Percentiles rank a stretch among this genome's conserved stretches.
Conservation (phyloP, 1,140 invertebrate genomes). For the Leucophenga varia region DNA sequence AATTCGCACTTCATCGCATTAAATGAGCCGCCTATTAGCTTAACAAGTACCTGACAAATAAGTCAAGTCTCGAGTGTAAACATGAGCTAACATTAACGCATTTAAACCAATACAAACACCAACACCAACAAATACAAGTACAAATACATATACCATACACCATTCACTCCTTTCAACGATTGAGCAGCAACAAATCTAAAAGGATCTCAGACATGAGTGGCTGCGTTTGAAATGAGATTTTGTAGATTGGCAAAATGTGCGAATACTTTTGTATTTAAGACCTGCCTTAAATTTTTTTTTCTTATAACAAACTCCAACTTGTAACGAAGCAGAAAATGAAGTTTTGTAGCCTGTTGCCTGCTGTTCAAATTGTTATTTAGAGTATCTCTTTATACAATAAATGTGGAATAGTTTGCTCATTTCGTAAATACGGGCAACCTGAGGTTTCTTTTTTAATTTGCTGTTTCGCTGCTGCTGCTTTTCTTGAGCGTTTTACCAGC, state of each 20-base stretch:
- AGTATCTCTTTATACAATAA: too few species aligned
- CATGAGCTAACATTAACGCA: slow-evolving; percentile 46
- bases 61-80: slow-evolving; percentile 49
- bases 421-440: slow-evolving; percentile 51
- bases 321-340: neutral
- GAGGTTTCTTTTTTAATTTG: slow-evolving; percentile 53
- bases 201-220: neutral
- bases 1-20: slow-evolving; percentile 48
- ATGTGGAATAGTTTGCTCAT: slow-evolving; percentile 35
- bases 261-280: too few species aligned
- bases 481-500: too few species aligned
- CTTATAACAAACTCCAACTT: slow-evolving; percentile 12
- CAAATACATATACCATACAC: slow-evolving; percentile 4
- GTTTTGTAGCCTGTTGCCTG: too few species aligned
- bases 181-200: slow-evolving; percentile 1
- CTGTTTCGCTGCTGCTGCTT: slow-evolving; percentile 32
- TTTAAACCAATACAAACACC: slow-evolving; percentile 4
- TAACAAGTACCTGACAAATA: slow-evolving; percentile 54
- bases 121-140: neutral
- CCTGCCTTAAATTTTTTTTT: too few species aligned
- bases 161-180: slow-evolving; percentile 17
- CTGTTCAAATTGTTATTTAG: neutral
- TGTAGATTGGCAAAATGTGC: too few species aligned
- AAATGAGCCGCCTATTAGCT: slow-evolving; percentile 49
- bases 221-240: neutral